Evolutionary conservation across 2,113 vertebrate genomes (phyloP).

Genomic region (Salvator merianae): DNA sequence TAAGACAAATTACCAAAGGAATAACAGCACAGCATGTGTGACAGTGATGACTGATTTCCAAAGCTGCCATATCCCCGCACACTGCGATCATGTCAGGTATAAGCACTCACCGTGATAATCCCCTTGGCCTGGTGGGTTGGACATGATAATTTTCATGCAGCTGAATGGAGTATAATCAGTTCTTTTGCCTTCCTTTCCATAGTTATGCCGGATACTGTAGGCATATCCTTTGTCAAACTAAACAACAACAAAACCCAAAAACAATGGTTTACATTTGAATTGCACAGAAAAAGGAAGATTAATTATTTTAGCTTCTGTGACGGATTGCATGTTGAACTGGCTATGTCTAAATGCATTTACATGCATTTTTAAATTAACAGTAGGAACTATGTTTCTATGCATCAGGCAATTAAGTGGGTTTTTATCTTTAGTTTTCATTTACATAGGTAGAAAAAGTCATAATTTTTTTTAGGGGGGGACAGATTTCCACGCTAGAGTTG

Average conservation of each 20-base stretch:
- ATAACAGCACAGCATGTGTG: slow-evolving; percentile 27
- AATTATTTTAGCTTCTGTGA: slow-evolving; percentile 67
- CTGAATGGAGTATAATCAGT: slow-evolving; percentile 97
- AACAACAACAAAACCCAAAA: slow-evolving; percentile 49
- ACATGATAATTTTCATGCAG: slow-evolving; percentile 98
- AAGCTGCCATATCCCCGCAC: background rate
- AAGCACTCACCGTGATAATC: slow-evolving; percentile 93
- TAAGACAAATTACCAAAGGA: slow-evolving; percentile 44
- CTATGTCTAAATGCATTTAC: too few species aligned
- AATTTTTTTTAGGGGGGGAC: too few species aligned
- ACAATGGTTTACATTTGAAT: slow-evolving; percentile 50
- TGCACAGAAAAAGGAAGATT: slow-evolving; percentile 55
- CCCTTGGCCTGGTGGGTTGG: slow-evolving; percentile 91
- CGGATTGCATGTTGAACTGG: slow-evolving; percentile 59
- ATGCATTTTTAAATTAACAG: slow-evolving; percentile 2
- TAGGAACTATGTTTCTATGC: background rate
- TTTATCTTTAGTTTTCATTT: background rate
- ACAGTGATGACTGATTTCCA: slow-evolving; percentile 25
- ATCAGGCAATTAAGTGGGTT: background rate
- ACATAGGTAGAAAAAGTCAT: too few species aligned
- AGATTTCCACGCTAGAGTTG: too few species aligned
- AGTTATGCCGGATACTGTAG: slow-evolving; percentile 94
- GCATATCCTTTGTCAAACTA: slow-evolving; percentile 98
- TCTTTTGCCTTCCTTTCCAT: slow-evolving; percentile 95
- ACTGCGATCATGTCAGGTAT: slow-evolving; percentile 14